Conservation (phyloP, 2,113 vertebrate genomes). For the Ophthalmolycus amberensis region DNA sequence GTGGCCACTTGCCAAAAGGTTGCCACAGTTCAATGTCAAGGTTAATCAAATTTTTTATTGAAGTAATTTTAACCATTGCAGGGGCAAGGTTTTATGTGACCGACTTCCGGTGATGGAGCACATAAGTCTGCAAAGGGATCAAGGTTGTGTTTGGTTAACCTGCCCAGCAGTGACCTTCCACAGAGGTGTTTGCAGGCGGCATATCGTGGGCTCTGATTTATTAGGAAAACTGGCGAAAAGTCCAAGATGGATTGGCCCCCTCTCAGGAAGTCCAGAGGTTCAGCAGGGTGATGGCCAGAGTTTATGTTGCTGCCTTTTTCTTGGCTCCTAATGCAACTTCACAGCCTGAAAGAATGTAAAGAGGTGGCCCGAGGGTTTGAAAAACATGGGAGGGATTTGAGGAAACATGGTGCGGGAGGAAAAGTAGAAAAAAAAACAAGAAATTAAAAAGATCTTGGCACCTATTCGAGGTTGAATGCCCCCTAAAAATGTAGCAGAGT, state of each 20-base stretch:
- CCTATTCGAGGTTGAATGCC: conserved; percentile 45
- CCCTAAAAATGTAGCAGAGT: conserved; percentile 22
- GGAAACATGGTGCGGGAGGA: conserved; percentile 10
- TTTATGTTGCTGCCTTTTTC: conserved; percentile 63
- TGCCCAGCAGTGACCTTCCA: conserved; percentile 41
- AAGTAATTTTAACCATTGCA: conserved; percentile 15
- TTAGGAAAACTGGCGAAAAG: conserved; percentile 47
- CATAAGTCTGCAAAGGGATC: conserved; percentile 23
- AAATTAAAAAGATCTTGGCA: conserved; percentile 56
- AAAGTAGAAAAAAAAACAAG: conserved; percentile 36
- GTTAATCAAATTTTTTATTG: conserved; percentile 38
- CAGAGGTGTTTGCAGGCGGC: conserved; percentile 38
- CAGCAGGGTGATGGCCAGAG: conserved; percentile 17
- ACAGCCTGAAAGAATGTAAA: conserved; percentile 71
- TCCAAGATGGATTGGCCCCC: conserved; percentile 49
- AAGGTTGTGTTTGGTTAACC: conserved; percentile 47
- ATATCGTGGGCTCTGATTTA: conserved; percentile 58
- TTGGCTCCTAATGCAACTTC: conserved; percentile 57
- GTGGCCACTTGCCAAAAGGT: conserved; percentile 38
- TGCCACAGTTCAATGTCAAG: conserved; percentile 34
- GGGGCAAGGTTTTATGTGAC: conserved; percentile 42
- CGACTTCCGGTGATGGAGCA: conserved; percentile 21
- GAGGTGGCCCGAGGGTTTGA: conserved; percentile 73
- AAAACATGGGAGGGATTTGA: conserved; percentile 69
- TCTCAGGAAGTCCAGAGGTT: conserved; percentile 51